Evolutionary conservation across 2,113 vertebrate species (phyloP).

Genomic region (Baryphthengus martii): DNA sequence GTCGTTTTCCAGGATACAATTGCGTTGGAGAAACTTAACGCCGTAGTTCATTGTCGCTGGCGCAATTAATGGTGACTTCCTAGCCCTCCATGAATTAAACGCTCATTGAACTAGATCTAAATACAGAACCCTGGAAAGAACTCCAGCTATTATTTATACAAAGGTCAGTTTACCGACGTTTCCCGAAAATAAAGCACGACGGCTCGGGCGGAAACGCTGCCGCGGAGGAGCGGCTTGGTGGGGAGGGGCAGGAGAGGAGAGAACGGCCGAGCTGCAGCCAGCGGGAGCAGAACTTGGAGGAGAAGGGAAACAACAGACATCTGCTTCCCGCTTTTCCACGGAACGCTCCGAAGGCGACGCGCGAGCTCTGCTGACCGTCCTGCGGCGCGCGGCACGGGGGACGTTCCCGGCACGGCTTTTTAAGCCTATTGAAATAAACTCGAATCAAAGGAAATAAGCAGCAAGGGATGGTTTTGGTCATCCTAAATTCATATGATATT

Average conservation of each 20-base stretch:
- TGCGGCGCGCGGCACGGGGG: background rate
- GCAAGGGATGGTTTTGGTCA: background rate
- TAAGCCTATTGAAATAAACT: background rate
- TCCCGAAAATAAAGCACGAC: background rate
- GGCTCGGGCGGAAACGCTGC: background rate
- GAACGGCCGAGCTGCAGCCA: background rate
- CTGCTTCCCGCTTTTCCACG: background rate
- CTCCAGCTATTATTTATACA: background rate
- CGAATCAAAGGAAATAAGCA: background rate
- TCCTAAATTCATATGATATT: background rate
- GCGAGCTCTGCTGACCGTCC: background rate
- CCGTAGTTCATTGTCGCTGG: background rate
- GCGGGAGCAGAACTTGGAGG: background rate
- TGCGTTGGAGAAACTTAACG: background rate
- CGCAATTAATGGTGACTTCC: background rate
- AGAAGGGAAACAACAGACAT: background rate
- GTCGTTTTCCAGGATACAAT: background rate
- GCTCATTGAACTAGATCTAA: background rate
- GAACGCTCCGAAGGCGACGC: fast-evolving
- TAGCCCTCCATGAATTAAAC: background rate
- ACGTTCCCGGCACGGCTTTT: too few species aligned
- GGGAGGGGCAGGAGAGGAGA: background rate
- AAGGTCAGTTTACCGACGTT: background rate
- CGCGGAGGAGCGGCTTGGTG: background rate
- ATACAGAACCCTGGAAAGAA: background rate